A percentile compares a stretch with the other conserved stretches of the same genome.
phyloP scores from a whole-genome alignment of 2,797 vertebrate species.

The Pyrocephalus nanus region DNA sequence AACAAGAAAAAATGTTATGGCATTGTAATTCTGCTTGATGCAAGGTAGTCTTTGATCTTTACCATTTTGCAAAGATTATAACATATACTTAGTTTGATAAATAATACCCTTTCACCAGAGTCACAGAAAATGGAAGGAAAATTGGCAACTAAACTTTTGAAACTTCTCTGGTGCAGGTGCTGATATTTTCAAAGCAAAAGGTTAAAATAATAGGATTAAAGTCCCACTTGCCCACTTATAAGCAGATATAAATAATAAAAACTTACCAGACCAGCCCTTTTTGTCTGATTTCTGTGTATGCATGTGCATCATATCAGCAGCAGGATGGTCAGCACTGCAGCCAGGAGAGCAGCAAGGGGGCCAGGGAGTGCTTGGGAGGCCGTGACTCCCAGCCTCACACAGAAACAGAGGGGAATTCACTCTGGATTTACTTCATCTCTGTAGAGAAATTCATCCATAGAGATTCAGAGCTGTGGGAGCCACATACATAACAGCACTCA shows the following conservation, averaged over 20 bases:
- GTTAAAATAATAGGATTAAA: neutral
- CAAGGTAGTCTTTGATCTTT: slow-evolving; percentile 77
- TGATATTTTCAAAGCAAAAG: slow-evolving; percentile 35
- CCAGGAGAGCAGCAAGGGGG: rapidly evolving
- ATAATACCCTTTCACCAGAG: slow-evolving; percentile 68
- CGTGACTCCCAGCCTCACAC: neutral
- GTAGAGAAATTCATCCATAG: neutral
- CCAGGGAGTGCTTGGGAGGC: neutral
- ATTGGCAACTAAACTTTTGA: slow-evolving; percentile 43
- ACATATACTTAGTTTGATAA: slow-evolving; percentile 71
- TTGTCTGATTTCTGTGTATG: neutral
- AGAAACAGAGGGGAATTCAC: neutral
- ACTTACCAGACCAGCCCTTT: neutral
- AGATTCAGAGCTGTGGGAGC: neutral
- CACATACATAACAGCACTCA: rapidly evolving
- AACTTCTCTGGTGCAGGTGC: neutral
- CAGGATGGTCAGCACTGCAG: rapidly evolving
- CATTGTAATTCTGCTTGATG: slow-evolving; percentile 75
- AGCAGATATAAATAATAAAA: neutral
- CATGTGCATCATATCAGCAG: neutral
- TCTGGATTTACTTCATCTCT: neutral
- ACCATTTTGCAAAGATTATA: slow-evolving; percentile 75
- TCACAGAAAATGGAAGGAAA: slow-evolving; percentile 48
- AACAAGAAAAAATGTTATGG: slow-evolving; percentile 77
- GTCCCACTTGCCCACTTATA: neutral